Evolutionary conservation across 2,113 vertebrate genomes (phyloP).

Genomic region (Trogon surrucura): DNA sequence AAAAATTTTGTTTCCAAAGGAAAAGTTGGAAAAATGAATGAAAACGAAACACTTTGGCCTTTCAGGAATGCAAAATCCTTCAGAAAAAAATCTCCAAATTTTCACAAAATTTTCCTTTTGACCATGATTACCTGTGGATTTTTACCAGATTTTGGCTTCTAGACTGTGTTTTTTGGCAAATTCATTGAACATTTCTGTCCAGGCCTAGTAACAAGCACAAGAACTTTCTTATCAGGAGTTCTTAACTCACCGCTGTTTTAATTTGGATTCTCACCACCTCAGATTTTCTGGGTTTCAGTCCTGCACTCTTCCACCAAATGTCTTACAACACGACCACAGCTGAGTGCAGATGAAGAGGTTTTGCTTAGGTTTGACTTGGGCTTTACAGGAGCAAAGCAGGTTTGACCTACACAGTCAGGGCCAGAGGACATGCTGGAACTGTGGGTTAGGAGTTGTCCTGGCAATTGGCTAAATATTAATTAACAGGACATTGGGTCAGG

Average conservation of each 20-base stretch:
- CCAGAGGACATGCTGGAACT: not conserved
- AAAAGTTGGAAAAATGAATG: not conserved
- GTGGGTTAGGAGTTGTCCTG: not conserved
- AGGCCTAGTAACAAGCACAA: not conserved
- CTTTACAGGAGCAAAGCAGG: not conserved
- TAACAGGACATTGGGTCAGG: rapidly evolving
- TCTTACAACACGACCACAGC: not conserved
- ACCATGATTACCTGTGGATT: not conserved
- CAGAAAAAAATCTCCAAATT: not conserved
- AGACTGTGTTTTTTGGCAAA: not conserved
- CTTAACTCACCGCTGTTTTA: not conserved
- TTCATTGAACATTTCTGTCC: not conserved
- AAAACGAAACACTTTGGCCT: not conserved
- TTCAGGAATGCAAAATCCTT: not conserved
- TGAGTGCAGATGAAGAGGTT: not conserved
- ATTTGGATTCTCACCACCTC: not conserved
- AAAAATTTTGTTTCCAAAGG: not conserved
- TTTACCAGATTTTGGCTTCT: not conserved
- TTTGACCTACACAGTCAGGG: rapidly evolving
- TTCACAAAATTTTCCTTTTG: not conserved
- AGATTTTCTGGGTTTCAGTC: not conserved
- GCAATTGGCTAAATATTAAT: not conserved
- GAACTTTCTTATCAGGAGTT: not conserved
- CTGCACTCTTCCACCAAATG: not conserved
- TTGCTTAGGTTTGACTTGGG: not conserved